These are phyloP conservation scores for Conomelus anceps DNA, from an alignment of 2,888 invertebrate genomes.

Conservation along the genomic window DNA sequence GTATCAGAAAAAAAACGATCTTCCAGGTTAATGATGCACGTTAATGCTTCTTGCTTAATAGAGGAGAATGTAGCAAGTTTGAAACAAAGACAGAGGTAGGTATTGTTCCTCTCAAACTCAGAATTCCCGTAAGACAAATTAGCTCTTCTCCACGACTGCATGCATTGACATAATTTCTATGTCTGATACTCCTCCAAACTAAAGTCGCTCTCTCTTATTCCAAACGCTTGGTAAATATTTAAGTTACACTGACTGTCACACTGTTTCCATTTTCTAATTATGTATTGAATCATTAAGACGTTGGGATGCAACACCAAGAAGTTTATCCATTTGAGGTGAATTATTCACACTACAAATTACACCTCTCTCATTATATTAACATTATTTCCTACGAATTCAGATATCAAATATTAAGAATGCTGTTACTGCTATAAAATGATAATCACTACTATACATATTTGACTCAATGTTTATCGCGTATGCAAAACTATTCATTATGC, in stretches of 20 bases:
- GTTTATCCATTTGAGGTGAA: not conserved
- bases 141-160: not conserved
- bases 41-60: not conserved
- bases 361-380: not conserved
- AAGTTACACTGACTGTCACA: not conserved
- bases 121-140: not conserved
- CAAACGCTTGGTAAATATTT: not conserved
- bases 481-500: too few species aligned
- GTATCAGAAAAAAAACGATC: not conserved
- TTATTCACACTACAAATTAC: not conserved
- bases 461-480: too few species aligned
- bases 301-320: not conserved
- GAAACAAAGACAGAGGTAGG: not conserved
- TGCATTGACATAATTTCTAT: not conserved
- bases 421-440: too few species aligned
- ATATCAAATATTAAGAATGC: too few species aligned
- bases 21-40: not conserved
- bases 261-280: not conserved
- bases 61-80: not conserved
- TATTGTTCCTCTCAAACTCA: not conserved
- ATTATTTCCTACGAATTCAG: not conserved
- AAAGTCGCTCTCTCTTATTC: not conserved
- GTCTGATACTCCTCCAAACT: not conserved
- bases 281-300: not conserved
- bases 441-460: too few species aligned